Evolutionary conservation across 2,888 invertebrate genomes (phyloP).

Genomic region (Electrophaes corylata): DNA sequence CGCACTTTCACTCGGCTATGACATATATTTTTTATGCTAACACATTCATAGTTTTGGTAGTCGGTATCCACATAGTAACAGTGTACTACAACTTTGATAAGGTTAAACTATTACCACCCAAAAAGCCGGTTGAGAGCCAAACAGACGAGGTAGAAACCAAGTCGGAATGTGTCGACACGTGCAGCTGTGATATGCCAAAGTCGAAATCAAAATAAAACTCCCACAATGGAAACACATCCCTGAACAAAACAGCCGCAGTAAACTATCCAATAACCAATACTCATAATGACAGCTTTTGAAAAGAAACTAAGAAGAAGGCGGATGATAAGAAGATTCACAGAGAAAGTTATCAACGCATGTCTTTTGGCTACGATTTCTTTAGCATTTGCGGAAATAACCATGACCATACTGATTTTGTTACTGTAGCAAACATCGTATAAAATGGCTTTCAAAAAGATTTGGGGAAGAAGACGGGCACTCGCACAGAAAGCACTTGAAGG

Average conservation of each 20-base stretch:
- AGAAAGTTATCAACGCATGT: conserved; percentile 58
- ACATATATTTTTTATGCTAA: conserved; percentile 51
- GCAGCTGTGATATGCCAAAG: conserved; percentile 46
- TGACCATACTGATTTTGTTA: conserved; percentile 59
- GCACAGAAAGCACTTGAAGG: conserved; percentile 43
- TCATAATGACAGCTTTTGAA: conserved; percentile 52
- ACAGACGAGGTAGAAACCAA: conserved; percentile 44
- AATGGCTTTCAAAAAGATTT: conserved; percentile 55
- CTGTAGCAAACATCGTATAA: conserved; percentile 36
- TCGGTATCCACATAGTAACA: conserved; percentile 54
- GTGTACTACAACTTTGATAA: conserved; percentile 53
- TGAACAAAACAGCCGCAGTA: neutral
- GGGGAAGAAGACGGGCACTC: conserved; percentile 51
- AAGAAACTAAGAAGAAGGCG: conserved; percentile 53
- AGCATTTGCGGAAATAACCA: conserved; percentile 63
- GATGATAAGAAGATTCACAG: conserved; percentile 53
- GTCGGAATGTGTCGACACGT: conserved; percentile 56
- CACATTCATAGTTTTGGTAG: conserved; percentile 51
- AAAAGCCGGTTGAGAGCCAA: conserved; percentile 38
- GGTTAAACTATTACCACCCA: conserved; percentile 26
- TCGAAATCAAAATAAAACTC: conserved; percentile 11
- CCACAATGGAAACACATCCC: conserved; percentile 15
- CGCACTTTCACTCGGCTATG: conserved; percentile 57
- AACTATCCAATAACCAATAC: neutral
- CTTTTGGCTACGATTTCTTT: conserved; percentile 62